Base-by-base conservation (phyloP, 2,888 invertebrate genomes). In the Notocelia uddmanniana region DNA sequence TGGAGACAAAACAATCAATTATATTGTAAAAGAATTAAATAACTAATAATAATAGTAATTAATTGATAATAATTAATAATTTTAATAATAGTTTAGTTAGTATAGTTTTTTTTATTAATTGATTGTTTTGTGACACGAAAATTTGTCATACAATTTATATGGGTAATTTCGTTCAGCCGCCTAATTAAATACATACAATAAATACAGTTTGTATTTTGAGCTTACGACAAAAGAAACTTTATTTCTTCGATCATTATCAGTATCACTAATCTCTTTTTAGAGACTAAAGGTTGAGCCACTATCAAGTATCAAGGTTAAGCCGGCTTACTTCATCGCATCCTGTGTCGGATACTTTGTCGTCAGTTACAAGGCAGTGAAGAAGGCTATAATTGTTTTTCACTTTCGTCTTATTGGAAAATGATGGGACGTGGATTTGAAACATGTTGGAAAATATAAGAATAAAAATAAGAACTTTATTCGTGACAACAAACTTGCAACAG, bases 191-290 rank as follows among this genome's bases (percentile, higher is more conserved):
- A 13, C 41, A 41, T 3, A 8, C 8, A n/a, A 1, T n/a, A n/a
- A 45, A 1, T 45, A 45, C 45, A n/a, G 45, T 6, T n/a, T 15
- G 5, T 41, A 3, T 15, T 15, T 41, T n/a, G 41, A 52, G 11
- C 13, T 52, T 1, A n/a, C 26, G 15, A 15, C 15, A 26, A 2
- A 23, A n/a, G n/a, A 23, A 54, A 26, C 13, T 54, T 54, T 23
- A 54, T 26, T 23, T 23, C 54, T 13, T 54, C 52, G 21, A 2
- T 52, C 52, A 52, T 52, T 54, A 54, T 52, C 52, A 52, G 21
- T 54, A 54, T 26, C 52, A 15, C 41, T 41, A 41, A 41, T 15
- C 41, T 15, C 15, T 0, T 11, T 52, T 23, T 54, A 79, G 34
- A 31, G 31, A 31, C 31, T 31, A 31, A 31, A 34, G 18, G 31